These are phyloP conservation scores for Enteromius argenteus DNA, from an alignment of 2,797 vertebrate species.

Conservation along the genomic window DNA sequence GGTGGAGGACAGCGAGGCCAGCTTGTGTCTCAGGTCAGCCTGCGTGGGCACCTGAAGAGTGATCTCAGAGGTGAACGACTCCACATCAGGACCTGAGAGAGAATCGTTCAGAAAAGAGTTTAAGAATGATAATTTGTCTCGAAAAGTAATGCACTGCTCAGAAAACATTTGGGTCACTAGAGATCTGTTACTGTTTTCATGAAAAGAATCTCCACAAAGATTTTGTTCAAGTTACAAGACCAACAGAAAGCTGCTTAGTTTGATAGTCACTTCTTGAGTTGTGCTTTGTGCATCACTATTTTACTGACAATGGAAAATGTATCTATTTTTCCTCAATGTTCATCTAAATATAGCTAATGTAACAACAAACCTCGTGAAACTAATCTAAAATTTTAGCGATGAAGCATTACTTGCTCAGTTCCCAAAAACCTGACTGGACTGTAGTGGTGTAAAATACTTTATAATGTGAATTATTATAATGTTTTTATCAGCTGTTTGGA, in stretches of 20 bases:
- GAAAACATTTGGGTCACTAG: background rate
- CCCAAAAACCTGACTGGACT: background rate
- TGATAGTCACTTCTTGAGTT: background rate
- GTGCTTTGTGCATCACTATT: background rate
- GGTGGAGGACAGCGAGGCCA: conserved; percentile 82
- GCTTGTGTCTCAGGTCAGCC: conserved; percentile 81
- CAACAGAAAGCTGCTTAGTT: background rate
- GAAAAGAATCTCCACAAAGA: no score
- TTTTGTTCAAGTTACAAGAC: background rate
- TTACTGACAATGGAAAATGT: background rate
- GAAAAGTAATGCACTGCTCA: background rate
- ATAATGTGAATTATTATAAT: background rate
- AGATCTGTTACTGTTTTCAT: background rate
- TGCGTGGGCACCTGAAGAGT: conserved; percentile 88
- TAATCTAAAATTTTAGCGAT: background rate
- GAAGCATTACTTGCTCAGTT: background rate
- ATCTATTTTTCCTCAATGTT: background rate
- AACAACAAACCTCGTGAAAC: background rate
- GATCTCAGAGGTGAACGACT: conserved; percentile 80
- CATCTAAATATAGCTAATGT: background rate
- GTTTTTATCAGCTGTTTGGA: background rate
- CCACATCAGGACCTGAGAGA: conserved; percentile 80
- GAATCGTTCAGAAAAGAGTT: background rate
- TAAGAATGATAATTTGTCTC: background rate
- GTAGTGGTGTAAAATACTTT: background rate